phyloP scores from a whole-genome alignment of 2,113 vertebrate species.

The Perognathus longimembris region DNA sequence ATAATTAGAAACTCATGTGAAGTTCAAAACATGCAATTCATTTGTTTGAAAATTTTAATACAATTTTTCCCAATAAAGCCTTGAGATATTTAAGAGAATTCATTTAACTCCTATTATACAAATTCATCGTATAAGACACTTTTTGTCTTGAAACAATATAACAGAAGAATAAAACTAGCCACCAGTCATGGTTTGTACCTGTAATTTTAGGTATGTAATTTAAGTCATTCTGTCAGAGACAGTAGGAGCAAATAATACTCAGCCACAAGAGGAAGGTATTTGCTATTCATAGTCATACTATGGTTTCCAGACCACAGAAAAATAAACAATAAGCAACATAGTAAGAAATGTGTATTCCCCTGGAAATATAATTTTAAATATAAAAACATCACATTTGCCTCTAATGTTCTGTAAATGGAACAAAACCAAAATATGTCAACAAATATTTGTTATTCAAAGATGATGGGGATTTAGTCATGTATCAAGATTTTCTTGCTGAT shows the following conservation, averaged over 20 bases:
- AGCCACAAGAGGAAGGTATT: neutral
- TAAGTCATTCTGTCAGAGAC: neutral
- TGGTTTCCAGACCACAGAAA: constrained; percentile 21
- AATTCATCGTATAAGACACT: neutral
- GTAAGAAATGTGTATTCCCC: constrained; percentile 9
- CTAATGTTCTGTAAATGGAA: neutral
- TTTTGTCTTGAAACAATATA: no score
- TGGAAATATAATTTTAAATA: neutral
- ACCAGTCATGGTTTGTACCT: no score
- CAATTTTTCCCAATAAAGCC: neutral
- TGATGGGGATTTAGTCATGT: neutral
- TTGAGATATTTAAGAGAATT: constrained; percentile 36
- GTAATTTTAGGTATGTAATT: constrained; percentile 22
- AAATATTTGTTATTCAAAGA: neutral
- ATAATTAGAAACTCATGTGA: neutral
- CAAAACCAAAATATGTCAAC: neutral
- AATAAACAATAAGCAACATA: constrained; percentile 17
- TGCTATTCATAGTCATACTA: neutral
- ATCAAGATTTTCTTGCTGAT: neutral
- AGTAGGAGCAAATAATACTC: neutral
- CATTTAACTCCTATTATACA: neutral
- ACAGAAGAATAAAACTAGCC: no score
- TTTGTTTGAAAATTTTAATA: constrained; percentile 10
- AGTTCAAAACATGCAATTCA: neutral
- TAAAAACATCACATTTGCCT: neutral